Base-by-base conservation (phyloP, 1,140 invertebrate genomes). In the Carcinoscorpius rotundicauda region DNA sequence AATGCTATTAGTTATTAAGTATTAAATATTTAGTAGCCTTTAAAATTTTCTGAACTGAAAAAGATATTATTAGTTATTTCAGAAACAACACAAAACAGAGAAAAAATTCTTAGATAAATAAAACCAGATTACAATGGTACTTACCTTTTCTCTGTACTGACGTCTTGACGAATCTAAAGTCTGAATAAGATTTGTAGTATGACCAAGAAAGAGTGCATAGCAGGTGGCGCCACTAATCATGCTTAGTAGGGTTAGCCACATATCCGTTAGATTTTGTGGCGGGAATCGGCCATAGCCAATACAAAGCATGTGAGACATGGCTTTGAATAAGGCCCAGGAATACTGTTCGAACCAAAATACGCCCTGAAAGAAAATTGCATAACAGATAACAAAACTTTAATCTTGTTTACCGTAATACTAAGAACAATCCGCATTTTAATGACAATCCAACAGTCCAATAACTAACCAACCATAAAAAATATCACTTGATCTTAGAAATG, bases 231-330 rank as follows among this genome's bases (percentile, higher is more conserved):
- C 92, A 70, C 89, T 93, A 76, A 98, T 96, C 95, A 98, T 98
- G 68, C 93, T 97, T 62, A 98, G 81, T 87, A 98, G 97, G 6
- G 96, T 98, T 10, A 98, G 83, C 95, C 95, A 98, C 87, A 97
- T 95, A 79, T 98, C 96, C 50, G 93, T 97, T 71, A 97, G 83
- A 63, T 90, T 94, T 79, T 97, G 94, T 50, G 96, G 96, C 65
- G 96, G 95, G 81, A 97, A 98, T 71, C 88, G 82, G 68, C 92
- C 92, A 75, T 96, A 95, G 62, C 96, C 96, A 76, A 98, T 98
- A 79, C 93, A 97, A 68, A 98, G 82, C 95, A 98, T 98, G 78
- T 98, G 95, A 29, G 94, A 97, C 89, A 98, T 93, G 51, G 95
- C 95, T 80, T 98, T 98, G 79, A 98, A 98, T 69, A 98, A 80